phyloP scores from a whole-genome alignment of 2,113 vertebrate species.

The Xiphorhynchus elegans region DNA sequence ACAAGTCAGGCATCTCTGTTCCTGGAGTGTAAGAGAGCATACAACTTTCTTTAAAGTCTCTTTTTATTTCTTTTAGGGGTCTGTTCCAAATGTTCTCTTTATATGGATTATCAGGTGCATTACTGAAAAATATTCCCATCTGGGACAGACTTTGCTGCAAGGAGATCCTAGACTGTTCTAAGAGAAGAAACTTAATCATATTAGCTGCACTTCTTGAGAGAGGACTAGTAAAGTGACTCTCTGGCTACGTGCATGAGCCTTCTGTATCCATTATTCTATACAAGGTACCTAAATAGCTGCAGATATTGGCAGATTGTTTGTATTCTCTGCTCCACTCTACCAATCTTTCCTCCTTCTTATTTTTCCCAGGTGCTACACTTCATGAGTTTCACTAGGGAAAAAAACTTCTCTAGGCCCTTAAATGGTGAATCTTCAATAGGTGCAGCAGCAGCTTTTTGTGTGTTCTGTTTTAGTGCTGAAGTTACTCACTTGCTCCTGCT shows the following conservation, averaged over 20 bases:
- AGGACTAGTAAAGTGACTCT: not conserved
- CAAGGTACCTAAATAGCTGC: not conserved
- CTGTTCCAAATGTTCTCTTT: not conserved
- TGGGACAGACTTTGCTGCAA: not conserved
- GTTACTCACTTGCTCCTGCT: not conserved
- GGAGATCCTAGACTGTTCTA: not conserved
- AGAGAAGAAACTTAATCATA: not conserved
- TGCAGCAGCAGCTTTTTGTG: not conserved
- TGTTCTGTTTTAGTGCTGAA: not conserved
- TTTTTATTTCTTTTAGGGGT: not conserved
- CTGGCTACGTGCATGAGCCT: accelerated
- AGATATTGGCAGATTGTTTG: not conserved
- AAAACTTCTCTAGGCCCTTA: not conserved
- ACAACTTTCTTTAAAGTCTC: not conserved
- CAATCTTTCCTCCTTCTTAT: not conserved
- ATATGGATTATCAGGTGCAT: not conserved
- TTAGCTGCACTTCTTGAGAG: not conserved
- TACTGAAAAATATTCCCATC: not conserved
- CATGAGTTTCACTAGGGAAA: not conserved
- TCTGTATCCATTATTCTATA: not conserved
- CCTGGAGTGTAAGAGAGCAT: not conserved
- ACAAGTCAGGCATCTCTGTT: not conserved
- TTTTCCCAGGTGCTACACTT: not conserved
- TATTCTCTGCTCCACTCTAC: not conserved
- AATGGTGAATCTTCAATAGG: not conserved